Evolutionary conservation across 2,888 invertebrate genomes (phyloP), one percentile per base, ranked within the genome.

Genomic region (Odontocolon sp.): DNA sequence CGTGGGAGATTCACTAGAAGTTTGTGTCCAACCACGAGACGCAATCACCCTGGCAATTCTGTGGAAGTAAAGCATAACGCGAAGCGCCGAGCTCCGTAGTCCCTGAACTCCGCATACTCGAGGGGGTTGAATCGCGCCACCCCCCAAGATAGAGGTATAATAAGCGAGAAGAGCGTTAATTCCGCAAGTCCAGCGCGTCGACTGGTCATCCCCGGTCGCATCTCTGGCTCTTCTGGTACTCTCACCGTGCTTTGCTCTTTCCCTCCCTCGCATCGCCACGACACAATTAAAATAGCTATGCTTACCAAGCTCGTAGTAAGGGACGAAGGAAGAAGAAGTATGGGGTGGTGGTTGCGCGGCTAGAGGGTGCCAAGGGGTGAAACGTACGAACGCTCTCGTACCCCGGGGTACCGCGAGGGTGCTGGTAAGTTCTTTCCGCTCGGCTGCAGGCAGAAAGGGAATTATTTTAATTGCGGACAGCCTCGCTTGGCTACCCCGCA

Each of bases 401-500:
- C 82, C 82, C 81, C 81, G 78, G 82, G 82, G 81, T 80, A 82
- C 82, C 83, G 84, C 83, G 85, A 86, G 88, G 88, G 87, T 86
- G 87, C 88, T 87, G 88, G 87, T 89, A 90, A 90, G 88, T 90
- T 90, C 90, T 90, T 90, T 90, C 89, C 90, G 90, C 90, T 90
- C 86, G 90, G 89, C 89, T 90, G 90, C 89, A 87, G 86, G 84
- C 89, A 88, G 90, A 90, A 90, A 90, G 90, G 90, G 90, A 90
- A 90, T 90, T 90, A 90, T 90, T 90, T 90, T 90, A 90, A 90
- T 90, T 90, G 90, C 90, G 90, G 89, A 87, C 89, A 89, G 89
- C 88, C 87, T 87, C 89, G 89, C 85, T 87, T 87, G 87, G 87
- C 88, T 88, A 87, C 85, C 85, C 86, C 80, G 83, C 79, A 73